phyloP scores from a whole-genome alignment of 2,113 vertebrate genomes.

The Riparia riparia region DNA sequence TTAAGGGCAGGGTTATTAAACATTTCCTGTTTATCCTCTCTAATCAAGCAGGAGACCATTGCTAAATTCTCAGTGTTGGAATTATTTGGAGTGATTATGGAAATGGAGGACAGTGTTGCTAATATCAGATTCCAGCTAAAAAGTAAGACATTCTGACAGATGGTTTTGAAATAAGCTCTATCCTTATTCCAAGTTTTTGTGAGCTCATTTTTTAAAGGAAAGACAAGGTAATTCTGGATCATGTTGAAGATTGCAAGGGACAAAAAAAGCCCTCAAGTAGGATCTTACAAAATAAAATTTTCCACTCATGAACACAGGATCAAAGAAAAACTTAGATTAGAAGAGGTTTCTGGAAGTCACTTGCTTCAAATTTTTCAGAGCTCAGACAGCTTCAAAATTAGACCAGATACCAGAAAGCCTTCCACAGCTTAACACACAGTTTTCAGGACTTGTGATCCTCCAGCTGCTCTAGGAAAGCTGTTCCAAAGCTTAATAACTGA shows the following conservation, averaged over 20 bases:
- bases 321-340: not conserved
- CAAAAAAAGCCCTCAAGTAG: not conserved
- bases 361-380: not conserved
- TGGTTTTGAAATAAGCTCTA: not conserved
- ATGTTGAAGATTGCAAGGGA: not conserved
- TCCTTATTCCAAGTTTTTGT: not conserved
- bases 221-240: not conserved
- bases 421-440: not conserved
- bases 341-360: not conserved
- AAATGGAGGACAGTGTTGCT: not conserved
- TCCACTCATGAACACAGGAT: not conserved
- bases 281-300: not conserved
- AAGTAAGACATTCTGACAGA: not conserved
- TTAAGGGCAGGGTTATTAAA: not conserved
- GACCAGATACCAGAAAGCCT: not conserved
- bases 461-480: not conserved
- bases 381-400: not conserved
- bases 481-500: not conserved
- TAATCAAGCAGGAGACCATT: not conserved
- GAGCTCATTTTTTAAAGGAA: not conserved
- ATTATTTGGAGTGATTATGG: not conserved
- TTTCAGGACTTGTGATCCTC: not conserved
- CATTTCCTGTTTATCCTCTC: not conserved
- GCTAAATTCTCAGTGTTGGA: not conserved
- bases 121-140: not conserved